Evolutionary conservation across 2,113 vertebrate species (phyloP), one percentile per base, ranked within the genome.

Genomic region (Motacilla tschutschensis): DNA sequence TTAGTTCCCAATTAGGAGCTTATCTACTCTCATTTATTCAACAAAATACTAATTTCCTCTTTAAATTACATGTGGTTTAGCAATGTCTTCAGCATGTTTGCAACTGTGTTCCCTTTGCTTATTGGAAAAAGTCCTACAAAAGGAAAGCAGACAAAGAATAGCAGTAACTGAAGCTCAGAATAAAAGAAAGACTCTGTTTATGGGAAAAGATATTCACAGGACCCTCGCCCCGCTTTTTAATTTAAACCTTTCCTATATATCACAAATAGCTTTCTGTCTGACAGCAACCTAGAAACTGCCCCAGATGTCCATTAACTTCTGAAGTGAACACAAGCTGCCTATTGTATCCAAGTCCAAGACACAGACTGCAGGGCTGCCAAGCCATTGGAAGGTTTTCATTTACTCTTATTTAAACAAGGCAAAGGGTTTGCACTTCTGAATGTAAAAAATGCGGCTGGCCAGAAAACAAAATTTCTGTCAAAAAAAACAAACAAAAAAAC

Each of bases 351-450:
- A 85, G 75, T 77, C 82, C 84, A 73, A 85, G 75, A 90, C 76
- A 92, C 48, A 91, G 84, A 64, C 84, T 85, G 87, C 33, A 51
- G 19, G 76, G 78, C 83, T 95, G 92, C 88, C 88, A 93, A 93
- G 53, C 57, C 81, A 63, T 86, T 92, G 89, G 62, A 89, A 89
- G 80, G 78, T 89, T 94, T 92, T 89, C 47, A 90, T 90, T 93
- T 87, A 91, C 88, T 94, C 86, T 74, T 87, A 86, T 79, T 94
- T 87, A 90, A 95, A 92, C 75, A 88, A 87, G 81, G 90, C 64
- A 74, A 84, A 88, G 22, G 44, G 48, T 64, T 79, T 79, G 36
- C 67, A 70, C 75, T 93, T 84, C 81, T 87, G 60, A 90, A 59
- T 0, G 0, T 51, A 83, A 66, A 65, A 92, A 91, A 62, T 51